Conservation (phyloP, 2,888 invertebrate genomes). For the Leptopilina myrica region DNA sequence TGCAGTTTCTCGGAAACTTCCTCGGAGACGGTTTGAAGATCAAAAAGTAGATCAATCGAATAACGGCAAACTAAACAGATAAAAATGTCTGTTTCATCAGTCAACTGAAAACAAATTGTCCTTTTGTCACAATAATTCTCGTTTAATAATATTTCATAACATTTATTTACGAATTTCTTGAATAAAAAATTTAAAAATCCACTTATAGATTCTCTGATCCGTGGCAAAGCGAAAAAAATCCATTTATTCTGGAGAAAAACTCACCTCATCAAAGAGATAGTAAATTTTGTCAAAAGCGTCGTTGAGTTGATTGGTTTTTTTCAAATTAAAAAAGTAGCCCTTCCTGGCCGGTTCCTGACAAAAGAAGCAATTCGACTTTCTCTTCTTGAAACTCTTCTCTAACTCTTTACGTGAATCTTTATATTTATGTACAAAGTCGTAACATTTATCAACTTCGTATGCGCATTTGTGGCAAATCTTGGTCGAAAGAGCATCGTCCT, state of each 20-base stretch:
- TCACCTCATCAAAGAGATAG: conserved; percentile 59
- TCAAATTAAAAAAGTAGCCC: conserved; percentile 64
- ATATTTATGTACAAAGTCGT: conserved; percentile 66
- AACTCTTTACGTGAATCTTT: conserved; percentile 48
- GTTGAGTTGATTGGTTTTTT: conserved; percentile 58
- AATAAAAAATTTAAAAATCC: background rate
- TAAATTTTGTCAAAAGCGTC: conserved; percentile 60
- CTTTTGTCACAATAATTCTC: too few relatives aligned
- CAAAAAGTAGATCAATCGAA: conserved; percentile 68
- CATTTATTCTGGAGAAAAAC: background rate
- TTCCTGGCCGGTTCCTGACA: conserved; percentile 60
- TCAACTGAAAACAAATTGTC: conserved; percentile 41
- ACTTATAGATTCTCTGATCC: background rate
- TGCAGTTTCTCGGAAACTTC: conserved; percentile 57
- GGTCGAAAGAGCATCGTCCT: conserved; percentile 56
- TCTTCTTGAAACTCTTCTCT: conserved; percentile 43
- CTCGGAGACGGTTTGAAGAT: conserved; percentile 64
- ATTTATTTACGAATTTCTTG: too few relatives aligned
- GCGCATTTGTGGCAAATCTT: conserved; percentile 73
- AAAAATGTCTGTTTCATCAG: conserved; percentile 43
- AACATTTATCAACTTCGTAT: conserved; percentile 71
- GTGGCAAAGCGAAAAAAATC: background rate
- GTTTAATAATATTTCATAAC: too few relatives aligned
- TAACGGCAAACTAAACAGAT: conserved; percentile 72
- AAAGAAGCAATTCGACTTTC: conserved; percentile 57